Base-by-base conservation (phyloP, 2,888 invertebrate species). In the Drosophila trichaetosa region DNA sequence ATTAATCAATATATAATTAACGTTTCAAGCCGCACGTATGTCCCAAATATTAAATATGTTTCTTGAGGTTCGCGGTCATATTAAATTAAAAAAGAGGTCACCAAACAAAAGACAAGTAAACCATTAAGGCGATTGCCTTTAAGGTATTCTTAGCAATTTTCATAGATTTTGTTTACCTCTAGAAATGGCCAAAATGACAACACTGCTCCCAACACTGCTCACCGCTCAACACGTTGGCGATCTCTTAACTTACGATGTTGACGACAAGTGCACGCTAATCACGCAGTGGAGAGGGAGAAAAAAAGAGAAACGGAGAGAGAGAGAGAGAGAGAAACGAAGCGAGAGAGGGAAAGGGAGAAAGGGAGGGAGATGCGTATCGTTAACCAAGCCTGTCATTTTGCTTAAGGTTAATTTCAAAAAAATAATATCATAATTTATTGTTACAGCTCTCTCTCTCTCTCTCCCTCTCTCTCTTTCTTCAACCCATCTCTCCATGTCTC, bases 341-440 rank as follows among this genome's bases (percentile, higher is more conserved):
- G 4, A 6, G 21, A n/a, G 38, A 27, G 6, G 16, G 1, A n/a
- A 27, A 13, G 56, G 11, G n/a, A n/a, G 27, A 56, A 16, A 16
- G 4, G 2, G 36, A 6, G 34, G 10, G 6, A 21, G 27, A 36
- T 27, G 49, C 36, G 40, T 27, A 27, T 49, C 49, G 59, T 49
- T 59, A 53, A 34, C 54, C 65, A 27, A 64, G 58, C 51, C 79
- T 87, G 86, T 85, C 85, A 79, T 78, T 80, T 77, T 80, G 73
- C 64, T 86, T 73, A 82, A 79, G 79, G 81, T 87, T 87, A 81
- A 87, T 87, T 83, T 87, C 70, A 74, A 86, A 79, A 86, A 87
- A 86, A 87, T 87, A 87, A 87, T 87, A 87, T 87, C 87, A 87
- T 87, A 87, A 87, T 87, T 87, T 87, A 87, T 87, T 71, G 83